These are phyloP conservation scores for Hylaeus anthracinus DNA, from an alignment of 1,140 invertebrate species.

Conservation along the genomic window DNA sequence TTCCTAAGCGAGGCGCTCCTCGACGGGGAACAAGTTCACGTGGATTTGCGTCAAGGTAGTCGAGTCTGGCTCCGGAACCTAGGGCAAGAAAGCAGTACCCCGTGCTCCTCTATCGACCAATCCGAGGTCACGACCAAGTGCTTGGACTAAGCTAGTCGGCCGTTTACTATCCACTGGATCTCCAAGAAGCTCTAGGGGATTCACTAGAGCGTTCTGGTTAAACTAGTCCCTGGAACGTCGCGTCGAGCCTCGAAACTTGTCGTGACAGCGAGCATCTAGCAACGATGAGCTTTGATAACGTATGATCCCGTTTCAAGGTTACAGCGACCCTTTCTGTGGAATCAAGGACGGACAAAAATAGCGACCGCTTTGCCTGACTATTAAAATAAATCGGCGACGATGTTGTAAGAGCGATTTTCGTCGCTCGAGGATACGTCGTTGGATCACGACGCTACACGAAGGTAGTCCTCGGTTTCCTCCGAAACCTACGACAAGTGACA, in stretches of 20 bases:
- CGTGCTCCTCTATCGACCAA: conserved; percentile 47
- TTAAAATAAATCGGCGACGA: conserved; percentile 17
- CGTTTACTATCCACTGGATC: conserved; percentile 45
- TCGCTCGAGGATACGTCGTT: conserved; percentile 9
- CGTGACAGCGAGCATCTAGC: neutral
- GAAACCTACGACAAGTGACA: conserved; percentile 47
- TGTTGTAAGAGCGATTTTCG: conserved; percentile 38
- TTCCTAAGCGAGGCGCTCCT: conserved; percentile 36
- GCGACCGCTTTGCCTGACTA: conserved; percentile 14
- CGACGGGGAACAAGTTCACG: conserved; percentile 22
- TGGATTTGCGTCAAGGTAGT: conserved; percentile 47
- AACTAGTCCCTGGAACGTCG: conserved; percentile 43
- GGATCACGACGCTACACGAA: conserved; percentile 15
- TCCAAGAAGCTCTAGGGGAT: conserved; percentile 35
- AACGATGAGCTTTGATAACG: conserved; percentile 16
- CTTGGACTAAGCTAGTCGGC: conserved; percentile 60
- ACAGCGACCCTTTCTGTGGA: conserved; percentile 36
- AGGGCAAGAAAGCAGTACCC: conserved; percentile 49
- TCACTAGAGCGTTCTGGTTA: conserved; percentile 50
- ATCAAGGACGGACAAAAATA: conserved; percentile 38
- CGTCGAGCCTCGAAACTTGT: conserved; percentile 28
- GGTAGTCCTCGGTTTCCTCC: conserved; percentile 12
- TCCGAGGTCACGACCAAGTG: conserved; percentile 61
- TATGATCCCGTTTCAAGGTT: conserved; percentile 32
- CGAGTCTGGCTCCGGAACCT: conserved; percentile 52